Evolutionary conservation across 2,797 vertebrate genomes (phyloP).

Genomic region (Hybognathus amarus): DNA sequence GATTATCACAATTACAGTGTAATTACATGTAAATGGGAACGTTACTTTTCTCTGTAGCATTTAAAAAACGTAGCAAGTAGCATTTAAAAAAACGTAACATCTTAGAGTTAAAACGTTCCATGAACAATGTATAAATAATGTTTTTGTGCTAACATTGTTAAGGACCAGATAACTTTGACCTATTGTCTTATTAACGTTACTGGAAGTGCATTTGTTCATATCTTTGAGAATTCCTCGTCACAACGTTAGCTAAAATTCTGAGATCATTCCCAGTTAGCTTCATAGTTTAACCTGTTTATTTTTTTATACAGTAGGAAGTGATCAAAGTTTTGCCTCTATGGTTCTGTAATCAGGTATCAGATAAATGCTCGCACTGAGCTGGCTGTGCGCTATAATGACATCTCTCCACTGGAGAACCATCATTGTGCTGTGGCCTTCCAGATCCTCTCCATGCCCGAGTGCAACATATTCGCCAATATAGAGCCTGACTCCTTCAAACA

Average conservation of each 20-base stretch:
- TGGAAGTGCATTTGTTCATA: neutral
- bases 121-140: neutral
- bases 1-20: too few species aligned
- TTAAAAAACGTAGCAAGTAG: too few species aligned
- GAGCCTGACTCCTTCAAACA: constrained; percentile 82
- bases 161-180: neutral
- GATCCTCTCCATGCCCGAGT: constrained; percentile 87
- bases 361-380: constrained; percentile 91
- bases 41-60: too few species aligned
- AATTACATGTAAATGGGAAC: too few species aligned
- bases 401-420: constrained; percentile 93
- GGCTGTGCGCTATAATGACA: constrained; percentile 91
- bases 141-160: neutral
- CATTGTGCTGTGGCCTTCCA: constrained; percentile 92
- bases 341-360: constrained; percentile 73
- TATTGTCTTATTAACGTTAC: neutral
- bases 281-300: neutral
- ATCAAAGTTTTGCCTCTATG: neutral
- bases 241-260: neutral
- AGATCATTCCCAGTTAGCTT: neutral
- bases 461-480: constrained; percentile 87
- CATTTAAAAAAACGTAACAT: neutral
- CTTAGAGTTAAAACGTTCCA: neutral
- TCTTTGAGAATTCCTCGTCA: neutral
- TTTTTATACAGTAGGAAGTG: neutral